Percentiles rank a stretch among this genome's conserved stretches.
Evolutionary conservation across 1,140 invertebrate species (phyloP).

Genomic region (Caenorhabditis latens): DNA sequence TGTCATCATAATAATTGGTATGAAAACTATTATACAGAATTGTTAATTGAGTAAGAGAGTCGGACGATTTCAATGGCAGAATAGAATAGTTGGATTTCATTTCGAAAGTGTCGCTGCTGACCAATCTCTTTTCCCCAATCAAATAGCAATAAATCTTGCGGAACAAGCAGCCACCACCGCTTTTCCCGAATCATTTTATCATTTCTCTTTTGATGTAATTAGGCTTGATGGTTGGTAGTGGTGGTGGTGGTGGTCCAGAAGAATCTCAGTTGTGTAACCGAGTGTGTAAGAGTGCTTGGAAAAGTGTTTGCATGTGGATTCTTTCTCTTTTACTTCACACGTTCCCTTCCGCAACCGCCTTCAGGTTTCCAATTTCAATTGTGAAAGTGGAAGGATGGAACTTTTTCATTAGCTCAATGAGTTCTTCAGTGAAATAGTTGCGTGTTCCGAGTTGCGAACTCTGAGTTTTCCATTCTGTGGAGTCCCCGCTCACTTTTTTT

Average conservation of each 20-base stretch:
- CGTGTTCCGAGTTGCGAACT: not conserved
- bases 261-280: conserved; percentile 30
- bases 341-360: conserved; percentile 23
- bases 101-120: not conserved
- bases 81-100: not conserved
- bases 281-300: conserved; percentile 46
- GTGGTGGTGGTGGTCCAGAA: conserved; percentile 4
- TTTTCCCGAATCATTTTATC: conserved; percentile 51
- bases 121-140: not conserved
- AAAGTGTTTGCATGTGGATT: conserved; percentile 48
- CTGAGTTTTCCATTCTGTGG: not conserved
- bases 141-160: conserved; percentile 43
- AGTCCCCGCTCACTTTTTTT: not conserved
- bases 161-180: conserved; percentile 34
- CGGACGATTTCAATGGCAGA: not conserved
- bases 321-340: conserved; percentile 34
- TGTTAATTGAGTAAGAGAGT: conserved; percentile 16
- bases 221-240: conserved; percentile 28
- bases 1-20: conserved; percentile 29
- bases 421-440: not conserved
- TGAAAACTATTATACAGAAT: conserved; percentile 42
- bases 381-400: conserved; percentile 32
- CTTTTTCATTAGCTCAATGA: conserved; percentile 27
- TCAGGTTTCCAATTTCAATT: conserved; percentile 44
- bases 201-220: conserved; percentile 40